Conservation (phyloP, 2,888 invertebrate genomes). For the Melieria picta region DNA sequence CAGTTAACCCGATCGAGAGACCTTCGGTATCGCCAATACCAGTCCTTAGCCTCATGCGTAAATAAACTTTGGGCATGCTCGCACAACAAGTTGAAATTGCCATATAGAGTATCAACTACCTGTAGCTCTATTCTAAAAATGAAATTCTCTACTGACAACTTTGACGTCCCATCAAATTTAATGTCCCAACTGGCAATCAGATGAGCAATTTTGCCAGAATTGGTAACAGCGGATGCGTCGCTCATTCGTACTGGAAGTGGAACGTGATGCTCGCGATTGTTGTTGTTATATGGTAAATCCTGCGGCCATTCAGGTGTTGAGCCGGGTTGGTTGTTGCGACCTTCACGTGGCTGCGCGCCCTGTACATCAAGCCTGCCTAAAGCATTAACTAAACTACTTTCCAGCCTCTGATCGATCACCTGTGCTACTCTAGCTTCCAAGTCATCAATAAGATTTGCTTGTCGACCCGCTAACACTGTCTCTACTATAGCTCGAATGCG, state of each 20-base stretch:
- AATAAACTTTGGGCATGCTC: conserved; percentile 4
- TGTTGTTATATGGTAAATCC: background rate
- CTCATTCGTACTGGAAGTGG: background rate
- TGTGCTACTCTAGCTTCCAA: background rate
- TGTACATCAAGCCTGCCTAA: background rate
- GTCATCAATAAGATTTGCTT: background rate
- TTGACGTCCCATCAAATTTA: conserved; percentile 5
- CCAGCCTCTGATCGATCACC: background rate
- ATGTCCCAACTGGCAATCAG: conserved; percentile 2
- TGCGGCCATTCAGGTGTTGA: background rate
- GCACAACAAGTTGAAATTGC: conserved; percentile 4
- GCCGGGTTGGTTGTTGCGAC: background rate
- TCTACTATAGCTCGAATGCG: background rate
- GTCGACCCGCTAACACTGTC: background rate
- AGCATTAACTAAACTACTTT: background rate
- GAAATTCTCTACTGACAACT: background rate
- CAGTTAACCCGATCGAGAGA: conserved; percentile 11
- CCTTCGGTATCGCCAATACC: conserved; percentile 23
- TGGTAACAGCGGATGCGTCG: background rate
- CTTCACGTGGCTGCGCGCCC: background rate
- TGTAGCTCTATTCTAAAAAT: conserved; percentile 7
- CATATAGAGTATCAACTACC: background rate
- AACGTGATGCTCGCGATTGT: background rate
- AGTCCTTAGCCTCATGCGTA: conserved; percentile 15
- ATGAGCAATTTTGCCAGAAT: background rate